phyloP scores from a whole-genome alignment of 2,113 vertebrate species.

The Periophthalmodon schlosseri region DNA sequence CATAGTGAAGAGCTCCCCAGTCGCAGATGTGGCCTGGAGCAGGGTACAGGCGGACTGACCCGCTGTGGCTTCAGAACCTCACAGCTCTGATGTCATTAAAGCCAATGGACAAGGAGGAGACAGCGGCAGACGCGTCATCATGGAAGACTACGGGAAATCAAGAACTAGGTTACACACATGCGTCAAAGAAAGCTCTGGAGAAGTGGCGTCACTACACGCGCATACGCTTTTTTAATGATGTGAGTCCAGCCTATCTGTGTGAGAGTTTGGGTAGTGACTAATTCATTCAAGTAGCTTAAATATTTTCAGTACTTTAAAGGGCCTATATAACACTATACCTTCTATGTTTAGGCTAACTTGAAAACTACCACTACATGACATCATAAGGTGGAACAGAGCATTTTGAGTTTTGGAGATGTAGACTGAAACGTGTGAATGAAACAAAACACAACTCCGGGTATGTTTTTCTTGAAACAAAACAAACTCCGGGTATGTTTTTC shows the following conservation, averaged over 20 bases:
- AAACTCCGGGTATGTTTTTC: too few species aligned
- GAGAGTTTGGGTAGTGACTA: conserved; percentile 13
- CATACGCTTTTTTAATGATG: neutral
- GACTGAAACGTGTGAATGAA: too few species aligned
- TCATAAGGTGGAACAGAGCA: too few species aligned
- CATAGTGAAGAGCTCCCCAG: neutral
- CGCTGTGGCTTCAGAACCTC: neutral
- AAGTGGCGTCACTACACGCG: conserved; percentile 16
- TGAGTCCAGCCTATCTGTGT: neutral
- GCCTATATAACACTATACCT: too few species aligned
- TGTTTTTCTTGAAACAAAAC: too few species aligned
- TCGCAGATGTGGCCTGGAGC: neutral
- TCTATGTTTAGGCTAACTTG: too few species aligned
- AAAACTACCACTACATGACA: too few species aligned
- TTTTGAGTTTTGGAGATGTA: too few species aligned
- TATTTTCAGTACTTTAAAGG: too few species aligned
- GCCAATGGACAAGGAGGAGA: neutral
- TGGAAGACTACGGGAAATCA: conserved; percentile 5
- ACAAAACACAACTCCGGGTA: too few species aligned
- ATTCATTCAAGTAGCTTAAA: neutral
- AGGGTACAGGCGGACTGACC: neutral
- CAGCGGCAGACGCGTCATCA: neutral
- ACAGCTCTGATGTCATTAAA: conserved; percentile 12
- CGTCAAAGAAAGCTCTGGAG: conserved; percentile 31
- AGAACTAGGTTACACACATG: neutral